Conservation (phyloP, 2,113 vertebrate species). For the Turdus rufiventris region DNA sequence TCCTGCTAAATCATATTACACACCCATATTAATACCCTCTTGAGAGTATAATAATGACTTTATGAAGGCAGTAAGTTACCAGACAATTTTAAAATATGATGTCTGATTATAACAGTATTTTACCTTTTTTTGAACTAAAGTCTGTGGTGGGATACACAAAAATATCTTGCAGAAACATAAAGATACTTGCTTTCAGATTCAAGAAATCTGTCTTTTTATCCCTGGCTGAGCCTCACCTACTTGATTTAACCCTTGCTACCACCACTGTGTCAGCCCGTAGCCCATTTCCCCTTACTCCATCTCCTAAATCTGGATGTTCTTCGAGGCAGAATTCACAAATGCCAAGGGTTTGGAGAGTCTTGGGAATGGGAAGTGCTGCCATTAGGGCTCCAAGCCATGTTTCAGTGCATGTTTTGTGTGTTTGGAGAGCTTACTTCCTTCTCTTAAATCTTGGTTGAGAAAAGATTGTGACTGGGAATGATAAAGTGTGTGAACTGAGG, state of each 20-base stretch:
- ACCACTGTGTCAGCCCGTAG: neutral
- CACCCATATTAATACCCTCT: neutral
- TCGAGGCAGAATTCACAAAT: neutral
- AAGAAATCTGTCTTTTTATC: neutral
- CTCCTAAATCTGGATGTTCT: neutral
- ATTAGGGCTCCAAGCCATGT: neutral
- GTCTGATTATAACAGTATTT: neutral
- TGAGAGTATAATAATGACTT: neutral
- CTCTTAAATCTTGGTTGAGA: slow-evolving; percentile 38
- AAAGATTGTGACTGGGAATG: slow-evolving; percentile 19
- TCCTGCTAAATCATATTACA: neutral
- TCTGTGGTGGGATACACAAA: neutral
- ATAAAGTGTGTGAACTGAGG: slow-evolving; percentile 45
- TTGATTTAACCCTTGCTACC: neutral
- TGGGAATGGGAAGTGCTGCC: neutral
- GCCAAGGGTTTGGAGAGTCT: neutral
- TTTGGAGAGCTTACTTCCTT: neutral
- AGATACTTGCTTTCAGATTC: neutral
- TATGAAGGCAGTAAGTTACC: neutral
- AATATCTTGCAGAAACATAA: neutral
- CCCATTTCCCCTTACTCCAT: neutral
- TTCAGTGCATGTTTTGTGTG: fast-evolving
- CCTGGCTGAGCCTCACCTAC: neutral
- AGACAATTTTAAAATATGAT: neutral
- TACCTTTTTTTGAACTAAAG: neutral